phyloP scores from a whole-genome alignment of 1,140 invertebrate species.

The Drosophila kepulauana region DNA sequence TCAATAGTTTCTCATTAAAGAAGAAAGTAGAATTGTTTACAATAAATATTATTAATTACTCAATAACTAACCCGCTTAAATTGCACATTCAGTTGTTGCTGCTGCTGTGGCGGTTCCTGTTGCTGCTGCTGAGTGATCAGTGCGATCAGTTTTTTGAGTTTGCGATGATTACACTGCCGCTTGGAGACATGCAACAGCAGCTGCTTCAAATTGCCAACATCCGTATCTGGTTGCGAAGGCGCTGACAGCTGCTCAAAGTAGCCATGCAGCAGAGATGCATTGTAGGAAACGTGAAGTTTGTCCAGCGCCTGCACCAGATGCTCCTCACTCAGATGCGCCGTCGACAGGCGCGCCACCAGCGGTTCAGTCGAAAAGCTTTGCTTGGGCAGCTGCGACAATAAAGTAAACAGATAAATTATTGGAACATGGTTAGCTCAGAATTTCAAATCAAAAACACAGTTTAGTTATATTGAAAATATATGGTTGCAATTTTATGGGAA shows the following conservation, averaged over 20 bases:
- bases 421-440: background rate
- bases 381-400: constrained; percentile 58
- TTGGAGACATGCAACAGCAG: constrained; percentile 74
- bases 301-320: constrained; percentile 79
- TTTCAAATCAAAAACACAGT: too few species aligned
- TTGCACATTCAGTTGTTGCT: constrained; percentile 70
- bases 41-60: too few species aligned
- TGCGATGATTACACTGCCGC: constrained; percentile 72
- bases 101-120: constrained; percentile 44
- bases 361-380: constrained; percentile 69
- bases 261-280: constrained; percentile 60
- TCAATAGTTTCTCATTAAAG: too few species aligned
- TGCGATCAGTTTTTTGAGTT: constrained; percentile 74
- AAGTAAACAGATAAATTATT: background rate
- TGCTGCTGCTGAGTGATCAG: constrained; percentile 56
- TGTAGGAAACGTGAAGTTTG: constrained; percentile 74
- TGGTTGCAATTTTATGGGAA: too few species aligned
- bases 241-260: constrained; percentile 54
- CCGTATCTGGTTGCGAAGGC: background rate
- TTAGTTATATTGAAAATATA: too few species aligned
- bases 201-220: constrained; percentile 59
- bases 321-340: constrained; percentile 67
- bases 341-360: constrained; percentile 60
- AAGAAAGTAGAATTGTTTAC: too few species aligned
- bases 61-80: constrained; percentile 64